Conservation (phyloP, 2,113 vertebrate species). For the zebrafish (Danio rerio) region GRCz12tu NC_133188.1:43890501-43891000, state of each 20-base stretch:
- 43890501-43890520: background rate
- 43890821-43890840: slow-evolving; percentile 13
- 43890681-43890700: slow-evolving; percentile 30
- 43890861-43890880: background rate
- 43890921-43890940: background rate
- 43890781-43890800: slow-evolving; percentile 27
- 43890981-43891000: slow-evolving; percentile 37
- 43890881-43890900: background rate
- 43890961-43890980: slow-evolving; percentile 1
- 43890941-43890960: background rate
- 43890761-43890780: background rate
- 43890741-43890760: slow-evolving; percentile 7
- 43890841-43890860: slow-evolving; percentile 10
- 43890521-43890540: slow-evolving; percentile 10
- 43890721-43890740: background rate
- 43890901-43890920: slow-evolving; percentile 17
- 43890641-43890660: slow-evolving; percentile 58
- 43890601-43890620: slow-evolving; percentile 66
- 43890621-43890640: slow-evolving; percentile 67
- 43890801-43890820: background rate
- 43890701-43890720: background rate
- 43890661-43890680: slow-evolving; percentile 68
- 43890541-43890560: slow-evolving; percentile 29
- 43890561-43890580: slow-evolving; percentile 6
- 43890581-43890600: slow-evolving; percentile 33